Percentiles rank a stretch among this genome's conserved stretches.
Evolutionary conservation across 2,113 vertebrate genomes (phyloP).

Genomic region (Mastomys natalensis): DNA sequence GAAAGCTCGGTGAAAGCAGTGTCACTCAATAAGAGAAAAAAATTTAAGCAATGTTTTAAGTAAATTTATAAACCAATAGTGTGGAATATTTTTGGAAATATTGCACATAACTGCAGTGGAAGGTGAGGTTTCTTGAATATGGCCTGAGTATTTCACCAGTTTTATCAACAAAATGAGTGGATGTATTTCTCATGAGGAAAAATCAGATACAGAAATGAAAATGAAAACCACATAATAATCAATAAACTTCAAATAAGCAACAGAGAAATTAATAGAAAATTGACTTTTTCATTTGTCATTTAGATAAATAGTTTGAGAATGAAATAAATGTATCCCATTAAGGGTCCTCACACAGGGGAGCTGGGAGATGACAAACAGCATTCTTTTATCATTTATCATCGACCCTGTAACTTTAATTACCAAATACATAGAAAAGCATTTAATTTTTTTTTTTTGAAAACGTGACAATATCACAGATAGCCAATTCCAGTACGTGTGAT

Average conservation of each 20-base stretch:
- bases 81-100: neutral
- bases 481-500: neutral
- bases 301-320: constrained; percentile 20
- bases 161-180: neutral
- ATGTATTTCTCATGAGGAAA: neutral
- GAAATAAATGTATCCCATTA: neutral
- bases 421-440: neutral
- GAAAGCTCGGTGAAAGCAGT: neutral
- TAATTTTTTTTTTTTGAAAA: neutral
- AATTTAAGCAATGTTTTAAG: neutral
- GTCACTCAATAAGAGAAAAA: neutral
- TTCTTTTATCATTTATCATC: neutral
- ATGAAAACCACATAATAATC: neutral
- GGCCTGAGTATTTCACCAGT: neutral
- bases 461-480: neutral
- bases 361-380: neutral
- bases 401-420: neutral
- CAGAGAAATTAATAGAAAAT: neutral
- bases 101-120: neutral
- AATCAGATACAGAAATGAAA: neutral
- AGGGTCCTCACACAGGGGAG: neutral
- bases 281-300: neutral
- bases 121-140: neutral
- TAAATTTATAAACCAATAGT: neutral
- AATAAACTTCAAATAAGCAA: constrained; percentile 10